phyloP scores from a whole-genome alignment of 1,140 invertebrate species.

The Trichonephila clavata region DNA sequence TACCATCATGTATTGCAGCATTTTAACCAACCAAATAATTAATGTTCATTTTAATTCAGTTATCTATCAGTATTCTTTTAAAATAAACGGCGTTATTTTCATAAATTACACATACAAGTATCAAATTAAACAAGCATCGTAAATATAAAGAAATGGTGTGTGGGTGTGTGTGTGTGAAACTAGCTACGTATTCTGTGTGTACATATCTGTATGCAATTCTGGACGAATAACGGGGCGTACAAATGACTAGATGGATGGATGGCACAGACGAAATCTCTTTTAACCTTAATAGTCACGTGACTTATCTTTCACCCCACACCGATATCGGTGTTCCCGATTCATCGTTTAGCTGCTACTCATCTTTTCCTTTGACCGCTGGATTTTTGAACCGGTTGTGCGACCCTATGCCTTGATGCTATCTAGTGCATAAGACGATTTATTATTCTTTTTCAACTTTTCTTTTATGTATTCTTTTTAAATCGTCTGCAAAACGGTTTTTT shows the following conservation, averaged over 20 bases:
- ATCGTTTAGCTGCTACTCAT: not conserved
- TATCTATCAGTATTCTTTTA: no score
- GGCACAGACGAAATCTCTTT: not conserved
- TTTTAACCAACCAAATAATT: no score
- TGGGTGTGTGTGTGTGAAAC: no score
- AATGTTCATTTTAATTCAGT: no score
- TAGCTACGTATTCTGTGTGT: no score
- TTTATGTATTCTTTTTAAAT: not conserved
- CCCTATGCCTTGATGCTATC: constrained; percentile 28
- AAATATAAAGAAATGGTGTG: no score
- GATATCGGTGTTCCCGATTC: not conserved
- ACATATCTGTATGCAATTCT: not conserved
- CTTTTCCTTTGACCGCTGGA: not conserved
- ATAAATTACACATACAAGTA: no score
- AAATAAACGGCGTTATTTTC: no score
- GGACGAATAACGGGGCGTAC: not conserved
- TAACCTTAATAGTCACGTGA: not conserved
- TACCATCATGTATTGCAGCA: no score
- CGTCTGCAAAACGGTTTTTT: not conserved
- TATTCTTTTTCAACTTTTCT: not conserved
- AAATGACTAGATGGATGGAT: not conserved
- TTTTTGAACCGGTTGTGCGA: constrained; percentile 17
- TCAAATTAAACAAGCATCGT: no score
- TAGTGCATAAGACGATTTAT: not conserved
- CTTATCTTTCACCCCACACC: not conserved